phyloP scores from a whole-genome alignment of 1,140 invertebrate genomes.

The Pararge aegeria region DNA sequence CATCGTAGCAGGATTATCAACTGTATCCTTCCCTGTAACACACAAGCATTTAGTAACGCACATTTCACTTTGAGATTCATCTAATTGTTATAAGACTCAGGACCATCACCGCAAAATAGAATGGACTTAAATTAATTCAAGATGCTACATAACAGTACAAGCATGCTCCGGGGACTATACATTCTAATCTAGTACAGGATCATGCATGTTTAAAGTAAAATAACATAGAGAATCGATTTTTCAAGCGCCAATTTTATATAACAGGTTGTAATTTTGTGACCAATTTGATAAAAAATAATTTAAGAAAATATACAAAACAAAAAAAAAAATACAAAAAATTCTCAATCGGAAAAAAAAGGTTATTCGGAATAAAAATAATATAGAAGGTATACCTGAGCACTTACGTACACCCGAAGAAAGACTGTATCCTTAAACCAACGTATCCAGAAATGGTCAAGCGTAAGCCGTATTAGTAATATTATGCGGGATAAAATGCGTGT shows the following conservation, averaged over 20 bases:
- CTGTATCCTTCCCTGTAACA: slow-evolving; percentile 76
- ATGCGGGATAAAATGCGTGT: slow-evolving; percentile 34
- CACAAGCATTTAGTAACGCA: slow-evolving; percentile 3
- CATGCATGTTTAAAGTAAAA: slow-evolving; percentile 32
- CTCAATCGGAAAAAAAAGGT: background rate
- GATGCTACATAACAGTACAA: slow-evolving; percentile 37
- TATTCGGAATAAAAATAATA: background rate
- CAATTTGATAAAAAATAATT: too few relatives aligned
- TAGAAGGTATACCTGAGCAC: background rate
- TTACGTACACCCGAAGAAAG: background rate
- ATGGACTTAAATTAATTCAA: slow-evolving; percentile 29
- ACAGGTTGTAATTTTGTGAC: background rate
- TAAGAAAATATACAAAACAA: too few relatives aligned
- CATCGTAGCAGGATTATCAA: slow-evolving; percentile 71
- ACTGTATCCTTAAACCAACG: background rate
- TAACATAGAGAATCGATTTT: background rate
- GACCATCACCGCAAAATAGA: slow-evolving; percentile 46
- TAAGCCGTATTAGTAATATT: slow-evolving; percentile 8
- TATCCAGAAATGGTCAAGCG: slow-evolving; percentile 10
- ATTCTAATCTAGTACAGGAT: slow-evolving; percentile 31
- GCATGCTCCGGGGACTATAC: slow-evolving; percentile 45
- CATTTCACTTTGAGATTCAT: background rate
- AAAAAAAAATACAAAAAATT: background rate
- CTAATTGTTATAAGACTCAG: slow-evolving; percentile 44
- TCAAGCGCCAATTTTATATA: background rate